These are phyloP conservation scores for Pseudochirops cupreus DNA, from an alignment of 2,797 vertebrate species.

Conservation along the genomic window DNA sequence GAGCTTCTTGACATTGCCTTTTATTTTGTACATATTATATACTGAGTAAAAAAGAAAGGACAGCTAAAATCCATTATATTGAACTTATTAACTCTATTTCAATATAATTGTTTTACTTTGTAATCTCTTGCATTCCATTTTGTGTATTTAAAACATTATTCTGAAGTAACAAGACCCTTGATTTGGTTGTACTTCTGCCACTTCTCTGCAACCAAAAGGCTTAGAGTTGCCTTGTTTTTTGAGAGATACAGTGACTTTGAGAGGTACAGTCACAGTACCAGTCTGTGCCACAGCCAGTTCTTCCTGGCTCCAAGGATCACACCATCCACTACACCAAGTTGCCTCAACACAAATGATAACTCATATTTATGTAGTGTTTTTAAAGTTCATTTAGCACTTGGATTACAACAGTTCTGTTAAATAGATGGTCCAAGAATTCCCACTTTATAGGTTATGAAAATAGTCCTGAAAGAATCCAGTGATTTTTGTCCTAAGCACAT, in stretches of 20 bases:
- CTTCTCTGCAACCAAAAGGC: background rate
- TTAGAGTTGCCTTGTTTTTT: background rate
- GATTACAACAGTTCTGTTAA: background rate
- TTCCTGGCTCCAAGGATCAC: background rate
- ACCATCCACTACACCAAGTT: background rate
- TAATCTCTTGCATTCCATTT: background rate
- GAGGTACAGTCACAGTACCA: background rate
- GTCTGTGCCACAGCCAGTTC: background rate
- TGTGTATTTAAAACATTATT: background rate
- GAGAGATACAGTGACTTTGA: background rate
- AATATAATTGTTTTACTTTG: background rate
- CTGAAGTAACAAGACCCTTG: background rate
- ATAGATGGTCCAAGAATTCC: background rate
- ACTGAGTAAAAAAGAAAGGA: no score
- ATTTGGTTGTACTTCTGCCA: background rate
- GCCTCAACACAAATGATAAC: background rate
- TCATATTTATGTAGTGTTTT: background rate
- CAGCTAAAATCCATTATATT: no score
- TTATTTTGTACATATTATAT: background rate
- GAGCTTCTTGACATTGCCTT: background rate
- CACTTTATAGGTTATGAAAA: background rate
- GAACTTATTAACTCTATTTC: background rate
- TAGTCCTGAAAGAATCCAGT: background rate
- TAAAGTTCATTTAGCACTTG: background rate
- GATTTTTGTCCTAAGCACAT: background rate